A percentile compares a stretch with the other conserved stretches of the same genome.
Evolutionary conservation across 2,113 vertebrate species (phyloP).

Genomic region (Trinectes maculatus): DNA sequence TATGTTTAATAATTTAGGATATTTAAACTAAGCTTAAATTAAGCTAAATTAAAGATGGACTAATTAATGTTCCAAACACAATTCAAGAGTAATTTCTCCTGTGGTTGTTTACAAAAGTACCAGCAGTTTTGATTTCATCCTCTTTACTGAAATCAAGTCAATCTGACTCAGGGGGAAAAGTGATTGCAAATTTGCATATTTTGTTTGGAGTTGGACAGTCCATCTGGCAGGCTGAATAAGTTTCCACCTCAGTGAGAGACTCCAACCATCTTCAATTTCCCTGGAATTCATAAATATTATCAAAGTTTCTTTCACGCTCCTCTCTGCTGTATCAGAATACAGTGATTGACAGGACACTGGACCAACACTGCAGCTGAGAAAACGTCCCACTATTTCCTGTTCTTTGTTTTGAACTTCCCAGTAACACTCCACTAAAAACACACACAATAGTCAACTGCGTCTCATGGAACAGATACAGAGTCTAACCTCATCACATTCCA

Average conservation of each 20-base stretch:
- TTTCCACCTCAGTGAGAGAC: conserved; percentile 21
- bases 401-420: too few species aligned
- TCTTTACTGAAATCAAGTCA: conserved; percentile 30
- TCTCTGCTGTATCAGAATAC: conserved; percentile 27
- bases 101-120: background rate
- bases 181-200: conserved; percentile 54
- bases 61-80: too few species aligned
- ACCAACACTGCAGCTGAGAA: conserved; percentile 4
- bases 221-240: conserved; percentile 22
- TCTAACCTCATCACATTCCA: too few species aligned
- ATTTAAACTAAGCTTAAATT: too few species aligned
- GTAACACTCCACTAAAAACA: background rate
- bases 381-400: too few species aligned
- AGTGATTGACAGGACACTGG: conserved; percentile 28
- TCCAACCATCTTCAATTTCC: conserved; percentile 74
- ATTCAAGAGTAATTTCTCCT: background rate
- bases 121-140: conserved; percentile 6
- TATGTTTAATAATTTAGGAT: conserved; percentile 1
- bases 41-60: too few species aligned
- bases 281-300: conserved; percentile 80
- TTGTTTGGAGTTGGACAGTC: conserved; percentile 41
- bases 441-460: too few species aligned
- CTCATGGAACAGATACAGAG: too few species aligned
- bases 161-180: conserved; percentile 6
- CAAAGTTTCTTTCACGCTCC: conserved; percentile 15